Conservation (phyloP, 2,797 vertebrate genomes). For the Chelonia mydas region DNA sequence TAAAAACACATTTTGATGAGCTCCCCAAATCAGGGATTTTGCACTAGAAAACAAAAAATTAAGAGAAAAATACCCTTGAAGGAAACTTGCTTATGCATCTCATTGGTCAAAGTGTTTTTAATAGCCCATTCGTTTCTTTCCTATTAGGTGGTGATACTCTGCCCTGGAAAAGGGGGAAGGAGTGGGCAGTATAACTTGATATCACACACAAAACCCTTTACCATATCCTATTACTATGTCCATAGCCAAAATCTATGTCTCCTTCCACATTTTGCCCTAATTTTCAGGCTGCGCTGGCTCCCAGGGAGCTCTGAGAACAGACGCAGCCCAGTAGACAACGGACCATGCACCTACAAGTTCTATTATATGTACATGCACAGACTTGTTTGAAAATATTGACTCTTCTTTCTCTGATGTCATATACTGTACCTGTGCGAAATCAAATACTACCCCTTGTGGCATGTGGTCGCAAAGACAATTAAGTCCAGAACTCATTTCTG, state of each 20-base stretch:
- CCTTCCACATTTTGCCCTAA: background rate
- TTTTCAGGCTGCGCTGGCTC: background rate
- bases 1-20: background rate
- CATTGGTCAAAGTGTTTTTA: background rate
- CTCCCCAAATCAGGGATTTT: background rate
- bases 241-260: background rate
- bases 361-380: background rate
- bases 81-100: background rate
- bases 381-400: background rate
- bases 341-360: background rate
- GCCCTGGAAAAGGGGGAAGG: background rate
- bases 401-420: background rate
- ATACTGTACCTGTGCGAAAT: background rate
- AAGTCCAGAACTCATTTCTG: background rate
- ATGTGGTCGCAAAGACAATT: background rate
- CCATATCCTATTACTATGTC: background rate
- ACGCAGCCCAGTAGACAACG: rapidly evolving
- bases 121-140: background rate
- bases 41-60: background rate
- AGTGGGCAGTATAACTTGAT: background rate
- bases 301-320: background rate
- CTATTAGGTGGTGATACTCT: background rate
- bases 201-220: background rate
- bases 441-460: background rate
- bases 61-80: background rate